Evolutionary conservation across 2,888 invertebrate species (phyloP), one percentile per base, ranked within the genome.

Genomic region (Calameuta pallipes): DNA sequence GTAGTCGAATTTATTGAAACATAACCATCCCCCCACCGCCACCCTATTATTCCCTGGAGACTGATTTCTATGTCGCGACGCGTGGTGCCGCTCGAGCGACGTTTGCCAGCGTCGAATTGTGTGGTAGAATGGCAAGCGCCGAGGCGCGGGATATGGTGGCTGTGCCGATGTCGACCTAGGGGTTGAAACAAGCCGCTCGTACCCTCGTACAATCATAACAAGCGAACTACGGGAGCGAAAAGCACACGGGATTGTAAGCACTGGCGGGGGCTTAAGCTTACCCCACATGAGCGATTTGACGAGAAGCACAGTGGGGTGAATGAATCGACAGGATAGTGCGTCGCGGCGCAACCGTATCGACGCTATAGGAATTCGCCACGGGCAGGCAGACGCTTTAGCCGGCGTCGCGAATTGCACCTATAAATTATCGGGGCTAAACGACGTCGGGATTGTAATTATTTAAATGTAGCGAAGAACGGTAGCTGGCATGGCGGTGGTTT

Each of bases 401-500:
- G 87, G 77, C 82, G 76, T 30, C 68, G 84, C 89, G 87, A 90
- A 90, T 90, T 86, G 89, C 81, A 86, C 82, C 90, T 90, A 91
- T 91, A 91, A 91, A 91, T 91, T 90, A 90, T 88, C 87, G 85
- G 82, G 86, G 84, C 86, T 87, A 88, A 90, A 87, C 88, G 89
- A 86, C 86, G 85, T 84, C 86, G 85, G 90, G 87, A 88, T 90
- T 88, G 90, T 90, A 90, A 91, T 91, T 91, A 91, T 91, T 91
- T 91, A 90, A 90, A 90, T 90, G 88, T 84, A 88, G 75, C 78
- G 75, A 75, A 30, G 84, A 80, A 76, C 77, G 80, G 78, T 56
- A 56, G 41, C 41, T 56, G 41, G 41, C 41, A 56, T 56, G 41
- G 41, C 23, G 41, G 41, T 9, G 41, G 23, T 56, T 56, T 56